phyloP scores from a whole-genome alignment of 2,113 vertebrate species.

The Salminus brasiliensis region DNA sequence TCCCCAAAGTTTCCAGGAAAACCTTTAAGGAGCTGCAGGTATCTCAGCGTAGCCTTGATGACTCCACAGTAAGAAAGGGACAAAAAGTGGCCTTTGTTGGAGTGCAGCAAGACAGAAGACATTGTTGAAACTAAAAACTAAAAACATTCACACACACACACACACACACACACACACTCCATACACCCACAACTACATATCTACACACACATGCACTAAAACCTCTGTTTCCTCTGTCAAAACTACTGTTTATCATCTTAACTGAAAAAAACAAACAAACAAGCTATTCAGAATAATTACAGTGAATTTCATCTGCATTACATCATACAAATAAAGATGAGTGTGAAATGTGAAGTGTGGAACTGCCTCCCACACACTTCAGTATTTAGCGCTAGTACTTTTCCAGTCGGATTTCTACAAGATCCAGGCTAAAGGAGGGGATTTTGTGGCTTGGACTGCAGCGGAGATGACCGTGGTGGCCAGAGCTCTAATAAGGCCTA shows the following conservation, averaged over 20 bases:
- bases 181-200: too few species aligned
- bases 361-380: slow-evolving; percentile 32
- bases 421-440: slow-evolving; percentile 1
- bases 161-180: neutral
- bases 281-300: slow-evolving; percentile 16
- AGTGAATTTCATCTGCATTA: slow-evolving; percentile 38
- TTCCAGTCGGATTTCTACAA: slow-evolving; percentile 49
- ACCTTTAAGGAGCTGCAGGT: too few species aligned
- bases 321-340: slow-evolving; percentile 33
- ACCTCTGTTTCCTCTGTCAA: too few species aligned
- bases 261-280: neutral
- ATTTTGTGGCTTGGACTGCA: slow-evolving; percentile 30
- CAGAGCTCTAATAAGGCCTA: slow-evolving; percentile 49
- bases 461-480: slow-evolving; percentile 30
- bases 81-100: too few species aligned
- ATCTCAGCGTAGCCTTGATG: too few species aligned
- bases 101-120: too few species aligned
- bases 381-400: slow-evolving; percentile 45
- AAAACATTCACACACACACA: too few species aligned
- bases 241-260: neutral
- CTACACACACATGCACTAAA: neutral
- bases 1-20: too few species aligned
- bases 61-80: too few species aligned
- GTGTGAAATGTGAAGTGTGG: slow-evolving; percentile 9
- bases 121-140: too few species aligned